A percentile compares a stretch with the other conserved stretches of the same genome.
Conservation (phyloP, 2,888 invertebrate genomes). For the Ligdia adustata region DNA sequence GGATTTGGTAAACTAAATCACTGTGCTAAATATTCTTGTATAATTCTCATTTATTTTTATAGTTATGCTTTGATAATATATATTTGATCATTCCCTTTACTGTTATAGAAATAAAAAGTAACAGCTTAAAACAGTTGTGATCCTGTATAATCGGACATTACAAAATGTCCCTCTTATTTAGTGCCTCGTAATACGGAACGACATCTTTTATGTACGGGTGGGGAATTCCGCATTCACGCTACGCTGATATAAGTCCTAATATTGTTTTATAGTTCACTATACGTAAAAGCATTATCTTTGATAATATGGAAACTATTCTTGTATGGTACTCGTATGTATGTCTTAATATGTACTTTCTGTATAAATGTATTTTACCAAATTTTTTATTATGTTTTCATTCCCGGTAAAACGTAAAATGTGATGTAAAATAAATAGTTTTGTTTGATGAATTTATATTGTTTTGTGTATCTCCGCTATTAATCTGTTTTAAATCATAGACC, state of each 20-base stretch:
- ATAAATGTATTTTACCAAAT: neutral
- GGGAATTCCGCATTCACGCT: constrained; percentile 10
- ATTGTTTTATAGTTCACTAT: neutral
- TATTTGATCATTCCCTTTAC: too few species aligned
- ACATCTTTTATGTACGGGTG: constrained; percentile 6
- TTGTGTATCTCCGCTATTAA: constrained; percentile 21
- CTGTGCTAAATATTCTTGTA: too few species aligned
- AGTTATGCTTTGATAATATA: too few species aligned
- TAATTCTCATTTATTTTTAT: too few species aligned
- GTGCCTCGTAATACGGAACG: neutral
- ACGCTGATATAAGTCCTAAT: neutral
- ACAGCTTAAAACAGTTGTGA: neutral
- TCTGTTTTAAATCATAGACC: constrained; percentile 32
- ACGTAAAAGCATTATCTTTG: neutral
- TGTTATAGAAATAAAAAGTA: too few species aligned
- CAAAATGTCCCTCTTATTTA: constrained; percentile 1
- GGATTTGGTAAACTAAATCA: too few species aligned
- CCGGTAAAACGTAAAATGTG: constrained; percentile 1
- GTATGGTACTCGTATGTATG: neutral
- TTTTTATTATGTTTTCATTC: neutral
- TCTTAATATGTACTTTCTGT: neutral
- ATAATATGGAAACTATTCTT: neutral
- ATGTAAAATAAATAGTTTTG: constrained; percentile 12
- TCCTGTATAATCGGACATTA: neutral
- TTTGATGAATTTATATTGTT: constrained; percentile 10